Conservation (phyloP, 2,888 invertebrate genomes). For the Euproctis similis region DNA sequence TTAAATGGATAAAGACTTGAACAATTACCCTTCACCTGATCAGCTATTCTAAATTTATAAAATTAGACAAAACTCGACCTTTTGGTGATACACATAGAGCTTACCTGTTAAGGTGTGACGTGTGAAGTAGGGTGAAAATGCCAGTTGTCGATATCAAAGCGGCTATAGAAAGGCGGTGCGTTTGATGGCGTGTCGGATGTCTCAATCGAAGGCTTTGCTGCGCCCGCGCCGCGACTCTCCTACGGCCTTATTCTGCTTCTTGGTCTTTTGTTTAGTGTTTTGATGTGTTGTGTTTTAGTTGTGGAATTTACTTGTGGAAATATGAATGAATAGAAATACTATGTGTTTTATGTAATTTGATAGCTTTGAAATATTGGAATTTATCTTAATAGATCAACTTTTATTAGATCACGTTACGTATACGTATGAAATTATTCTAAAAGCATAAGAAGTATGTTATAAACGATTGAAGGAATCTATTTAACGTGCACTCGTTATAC, state of each 20-base stretch:
- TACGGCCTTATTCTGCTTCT: conserved; percentile 35
- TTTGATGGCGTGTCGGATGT: conserved; percentile 70
- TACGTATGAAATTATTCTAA: too few relatives aligned
- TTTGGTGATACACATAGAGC: conserved; percentile 14
- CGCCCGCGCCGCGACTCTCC: conserved; percentile 52
- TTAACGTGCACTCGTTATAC: too few relatives aligned
- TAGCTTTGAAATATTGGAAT: too few relatives aligned
- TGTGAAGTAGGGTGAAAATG: conserved; percentile 24
- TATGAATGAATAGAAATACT: conserved; percentile 3
- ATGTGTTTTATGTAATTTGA: conserved; percentile 8
- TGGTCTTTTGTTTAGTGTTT: conserved; percentile 28
- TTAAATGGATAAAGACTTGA: conserved; percentile 57
- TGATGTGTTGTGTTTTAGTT: conserved; percentile 31
- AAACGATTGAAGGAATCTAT: too few relatives aligned
- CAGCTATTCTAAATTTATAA: conserved; percentile 9
- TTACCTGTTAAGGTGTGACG: conserved; percentile 7
- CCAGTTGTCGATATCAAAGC: conserved; percentile 45
- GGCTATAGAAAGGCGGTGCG: conserved; percentile 62
- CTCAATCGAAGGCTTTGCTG: conserved; percentile 66
- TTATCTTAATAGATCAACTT: not conserved
- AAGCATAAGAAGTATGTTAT: too few relatives aligned
- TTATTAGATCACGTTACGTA: not conserved
- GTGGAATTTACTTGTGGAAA: conserved; percentile 17
- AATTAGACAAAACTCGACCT: conserved; percentile 18
- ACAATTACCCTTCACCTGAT: conserved; percentile 13